Base-by-base conservation (phyloP, 2,888 invertebrate genomes). In the Papilio protenor region DNA sequence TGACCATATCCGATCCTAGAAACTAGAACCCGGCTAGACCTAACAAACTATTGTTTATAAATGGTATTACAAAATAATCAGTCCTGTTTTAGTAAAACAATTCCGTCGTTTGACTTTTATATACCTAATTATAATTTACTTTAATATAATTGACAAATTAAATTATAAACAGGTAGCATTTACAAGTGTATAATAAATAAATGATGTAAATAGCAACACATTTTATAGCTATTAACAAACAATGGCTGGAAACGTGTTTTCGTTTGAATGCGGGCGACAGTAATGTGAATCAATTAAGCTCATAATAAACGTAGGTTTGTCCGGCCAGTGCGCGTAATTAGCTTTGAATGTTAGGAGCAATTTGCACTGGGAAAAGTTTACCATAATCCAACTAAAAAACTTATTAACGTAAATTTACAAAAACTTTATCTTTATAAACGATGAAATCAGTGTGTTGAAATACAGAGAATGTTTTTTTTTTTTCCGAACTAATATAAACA, bases 211-310 rank as follows among this genome's bases (percentile, higher is more conserved):
- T 71, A 71, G 33, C 5, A 71, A 27, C 55, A 45, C 55, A 64
- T 78, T 78, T 52, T 59, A 71, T 21, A 33, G 64, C 75, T 59
- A 71, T 75, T 72, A 78, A 52, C 74, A 71, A 33, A 78, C 64
- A 75, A 78, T 75, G 78, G 64, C 12, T 4, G 69, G 18, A 52
- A 33, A 47, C 71, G 61, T 55, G 71, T 78, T 74, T 77, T 64
- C 55, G 52, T 71, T 78, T 78, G 52, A 75, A 76, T 71, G 76
- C 61, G 71, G n/a, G 77, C 73, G 77, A 77, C 66, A 69, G 77
- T 78, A 75, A 78, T 75, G 21, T 40, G 73, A 78, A 75, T 78
- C 78, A 76, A 75, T 78, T 78, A 73, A 57, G 73, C 55, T 64
- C 23, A 76, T 61, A 75, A 75, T 76, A 75, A 75, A 78, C 45